Conservation (phyloP, 2,797 vertebrate genomes). For the Semotilus atromaculatus region DNA sequence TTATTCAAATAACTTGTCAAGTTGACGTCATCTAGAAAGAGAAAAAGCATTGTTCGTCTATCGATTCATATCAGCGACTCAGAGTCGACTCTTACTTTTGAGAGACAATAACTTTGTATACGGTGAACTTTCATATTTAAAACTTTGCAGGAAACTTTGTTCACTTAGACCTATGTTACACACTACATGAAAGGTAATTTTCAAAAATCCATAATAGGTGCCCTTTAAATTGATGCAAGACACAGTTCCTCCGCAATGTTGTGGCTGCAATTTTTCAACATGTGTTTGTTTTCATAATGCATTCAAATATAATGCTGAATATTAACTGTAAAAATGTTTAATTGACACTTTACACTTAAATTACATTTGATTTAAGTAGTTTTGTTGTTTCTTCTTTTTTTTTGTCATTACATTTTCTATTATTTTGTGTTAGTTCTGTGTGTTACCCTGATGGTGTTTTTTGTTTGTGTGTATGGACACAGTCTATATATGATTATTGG, state of each 20-base stretch:
- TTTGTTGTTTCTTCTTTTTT: too few relatives aligned
- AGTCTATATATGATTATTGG: not conserved
- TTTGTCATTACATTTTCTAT: not conserved
- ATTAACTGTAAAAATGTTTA: not conserved
- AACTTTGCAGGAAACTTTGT: too few relatives aligned
- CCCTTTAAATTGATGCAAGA: not conserved
- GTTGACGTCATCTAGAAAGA: too few relatives aligned
- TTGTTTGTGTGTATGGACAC: not conserved
- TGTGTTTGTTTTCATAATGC: not conserved
- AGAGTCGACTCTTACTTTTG: too few relatives aligned
- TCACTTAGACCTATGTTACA: too few relatives aligned
- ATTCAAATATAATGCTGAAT: not conserved
- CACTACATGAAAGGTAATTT: too few relatives aligned
- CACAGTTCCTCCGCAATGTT: not conserved
- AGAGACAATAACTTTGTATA: too few relatives aligned
- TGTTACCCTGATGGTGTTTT: not conserved
- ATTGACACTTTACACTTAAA: not conserved
- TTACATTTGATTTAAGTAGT: not conserved
- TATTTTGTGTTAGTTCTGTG: not conserved
- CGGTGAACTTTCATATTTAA: too few relatives aligned
- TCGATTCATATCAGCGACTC: too few relatives aligned
- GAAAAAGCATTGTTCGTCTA: too few relatives aligned
- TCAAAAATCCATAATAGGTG: too few relatives aligned
- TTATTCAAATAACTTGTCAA: too few relatives aligned
- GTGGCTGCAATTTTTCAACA: constrained; percentile 4